phyloP scores from a whole-genome alignment of 2,888 invertebrate species.

The Epistrophe eligans region DNA sequence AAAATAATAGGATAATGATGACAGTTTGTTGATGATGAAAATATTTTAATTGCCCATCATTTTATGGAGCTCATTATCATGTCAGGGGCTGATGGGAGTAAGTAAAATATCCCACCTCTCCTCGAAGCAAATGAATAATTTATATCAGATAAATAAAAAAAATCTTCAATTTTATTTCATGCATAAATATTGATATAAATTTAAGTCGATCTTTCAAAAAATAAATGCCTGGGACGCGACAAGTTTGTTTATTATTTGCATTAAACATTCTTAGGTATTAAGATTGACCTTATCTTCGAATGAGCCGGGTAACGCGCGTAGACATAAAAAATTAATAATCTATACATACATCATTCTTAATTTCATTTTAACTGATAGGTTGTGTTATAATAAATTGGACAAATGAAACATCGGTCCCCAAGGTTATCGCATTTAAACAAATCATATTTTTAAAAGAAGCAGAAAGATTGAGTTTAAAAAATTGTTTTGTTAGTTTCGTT shows the following conservation, averaged over 20 bases:
- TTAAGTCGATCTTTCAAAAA: background rate
- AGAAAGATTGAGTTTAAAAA: too few relatives aligned
- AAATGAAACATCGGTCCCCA: background rate
- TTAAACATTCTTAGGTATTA: too few relatives aligned
- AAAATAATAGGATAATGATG: constrained; percentile 11
- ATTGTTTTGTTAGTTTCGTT: background rate
- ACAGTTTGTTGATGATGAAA: background rate
- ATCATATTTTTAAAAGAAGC: background rate
- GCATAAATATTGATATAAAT: background rate
- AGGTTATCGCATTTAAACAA: background rate
- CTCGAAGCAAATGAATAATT: background rate
- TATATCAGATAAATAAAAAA: background rate
- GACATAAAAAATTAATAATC: background rate
- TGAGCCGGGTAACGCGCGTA: background rate
- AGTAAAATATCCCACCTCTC: background rate
- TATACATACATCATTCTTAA: background rate
- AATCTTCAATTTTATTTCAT: background rate
- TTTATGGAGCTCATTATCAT: background rate
- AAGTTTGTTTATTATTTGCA: constrained; percentile 7
- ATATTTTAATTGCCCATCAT: background rate
- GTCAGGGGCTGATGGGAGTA: background rate
- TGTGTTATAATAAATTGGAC: background rate
- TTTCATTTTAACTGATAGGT: too few relatives aligned
- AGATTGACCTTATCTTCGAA: background rate
- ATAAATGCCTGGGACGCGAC: background rate